Evolutionary conservation across 2,113 vertebrate genomes (phyloP), one percentile per base, ranked within the genome.

Genomic region (Mionectes macconnelli): DNA sequence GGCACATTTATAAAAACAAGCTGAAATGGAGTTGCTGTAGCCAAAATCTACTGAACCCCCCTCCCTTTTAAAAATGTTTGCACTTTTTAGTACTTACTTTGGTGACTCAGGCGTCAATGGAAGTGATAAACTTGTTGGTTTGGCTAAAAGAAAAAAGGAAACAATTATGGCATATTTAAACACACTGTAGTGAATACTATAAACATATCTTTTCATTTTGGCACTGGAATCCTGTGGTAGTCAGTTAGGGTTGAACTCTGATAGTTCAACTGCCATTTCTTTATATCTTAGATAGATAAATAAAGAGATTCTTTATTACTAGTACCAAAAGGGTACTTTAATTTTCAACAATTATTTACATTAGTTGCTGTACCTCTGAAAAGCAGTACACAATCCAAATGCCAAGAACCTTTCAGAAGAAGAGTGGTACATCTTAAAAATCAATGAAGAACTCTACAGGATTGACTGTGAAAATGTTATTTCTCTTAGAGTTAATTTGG

Each of bases 41-140:
- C 97, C 99, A 98, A 99, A 98, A 99, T 97, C 98, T 98, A 98
- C 93, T 98, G 98, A 98, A 98, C 28, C 96, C 99, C 99, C 99
- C 98, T 98, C 99, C 98, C 98, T 97, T 98, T 97, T 97, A 98
- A 93, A 98, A 97, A 98, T 98, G 97, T 97, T 98, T 98, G 97
- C 99, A 98, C 98, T 98, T 99, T 98, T 98, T 98, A 98, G 97
- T 98, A 99, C 99, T 99, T 99, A 99, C 99, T 99, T 99, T 99
- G 99, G 99, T 99, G 99, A 99, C 98, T 99, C 99, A 90, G 99
- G 99, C 89, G 99, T 99, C 99, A 99, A 98, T 98, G 99, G 99
- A 99, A 99, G 99, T 98, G 99, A 99, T 99, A 99, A 99, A 99
- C 98, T 99, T 98, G 99, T 99, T 99, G 99, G 98, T 99, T 99